These are phyloP conservation scores for Diabrotica virgifera DNA, from an alignment of 1,140 invertebrate species.

Conservation along the genomic window DNA sequence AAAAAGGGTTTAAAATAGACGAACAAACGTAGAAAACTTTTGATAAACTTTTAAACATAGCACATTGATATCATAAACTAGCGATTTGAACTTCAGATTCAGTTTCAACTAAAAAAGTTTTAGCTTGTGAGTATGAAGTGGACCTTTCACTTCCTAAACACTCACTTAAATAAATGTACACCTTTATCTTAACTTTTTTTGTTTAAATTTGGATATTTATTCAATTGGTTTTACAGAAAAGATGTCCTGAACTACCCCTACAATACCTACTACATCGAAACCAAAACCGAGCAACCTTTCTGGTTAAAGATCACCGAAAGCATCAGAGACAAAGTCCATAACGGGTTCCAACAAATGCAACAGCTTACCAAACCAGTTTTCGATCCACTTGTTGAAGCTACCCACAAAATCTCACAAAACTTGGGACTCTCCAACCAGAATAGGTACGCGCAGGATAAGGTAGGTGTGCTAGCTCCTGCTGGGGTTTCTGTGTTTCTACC, in stretches of 20 bases:
- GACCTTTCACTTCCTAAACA: no score
- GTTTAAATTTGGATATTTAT: no score
- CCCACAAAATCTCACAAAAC: slow-evolving; percentile 73
- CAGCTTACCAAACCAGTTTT: slow-evolving; percentile 68
- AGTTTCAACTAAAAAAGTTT: no score
- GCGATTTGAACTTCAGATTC: no score
- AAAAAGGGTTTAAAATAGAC: no score
- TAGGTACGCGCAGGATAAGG: slow-evolving; percentile 64
- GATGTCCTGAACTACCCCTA: slow-evolving; percentile 54
- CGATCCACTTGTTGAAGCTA: slow-evolving; percentile 70
- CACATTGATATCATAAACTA: no score
- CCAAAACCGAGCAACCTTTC: slow-evolving; percentile 58
- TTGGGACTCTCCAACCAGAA: slow-evolving; percentile 58
- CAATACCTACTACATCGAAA: slow-evolving; percentile 52
- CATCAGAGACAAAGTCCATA: slow-evolving; percentile 68
- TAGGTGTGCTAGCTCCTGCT: slow-evolving; percentile 60
- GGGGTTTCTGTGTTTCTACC: slow-evolving; percentile 64
- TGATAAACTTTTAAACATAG: no score
- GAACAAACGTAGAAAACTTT: no score
- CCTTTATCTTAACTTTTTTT: no score
- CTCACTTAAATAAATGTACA: no score
- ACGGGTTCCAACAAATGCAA: slow-evolving; percentile 65
- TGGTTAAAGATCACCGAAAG: slow-evolving; percentile 71
- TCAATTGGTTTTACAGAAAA: slow-evolving; percentile 36
- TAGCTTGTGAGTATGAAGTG: no score